Conservation (phyloP, 2,888 invertebrate genomes). For the Tineola bisselliella region DNA sequence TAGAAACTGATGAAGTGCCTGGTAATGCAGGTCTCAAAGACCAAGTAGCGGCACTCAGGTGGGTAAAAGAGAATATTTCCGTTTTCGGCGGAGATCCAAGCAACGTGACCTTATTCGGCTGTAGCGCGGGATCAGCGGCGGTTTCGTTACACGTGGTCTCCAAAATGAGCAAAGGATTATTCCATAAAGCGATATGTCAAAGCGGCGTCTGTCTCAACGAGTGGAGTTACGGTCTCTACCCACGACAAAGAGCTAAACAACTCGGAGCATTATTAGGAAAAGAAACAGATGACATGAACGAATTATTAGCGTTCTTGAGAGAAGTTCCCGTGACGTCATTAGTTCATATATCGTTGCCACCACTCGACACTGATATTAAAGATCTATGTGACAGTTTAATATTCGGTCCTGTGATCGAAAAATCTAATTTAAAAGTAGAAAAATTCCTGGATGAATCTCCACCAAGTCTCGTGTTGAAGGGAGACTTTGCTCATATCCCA, state of each 20-base stretch:
- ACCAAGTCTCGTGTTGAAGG: constrained; percentile 32
- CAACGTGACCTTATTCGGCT: constrained; percentile 57
- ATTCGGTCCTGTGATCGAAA: constrained; percentile 58
- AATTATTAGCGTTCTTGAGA: constrained; percentile 43
- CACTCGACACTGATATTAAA: constrained; percentile 27
- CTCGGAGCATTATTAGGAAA: constrained; percentile 48
- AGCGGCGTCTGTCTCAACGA: constrained; percentile 57
- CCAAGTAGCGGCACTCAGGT: constrained; percentile 56
- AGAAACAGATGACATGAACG: constrained; percentile 41
- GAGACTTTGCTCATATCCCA: constrained; percentile 40
- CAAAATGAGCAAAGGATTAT: constrained; percentile 49
- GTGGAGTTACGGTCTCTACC: constrained; percentile 48
- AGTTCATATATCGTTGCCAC: constrained; percentile 41
- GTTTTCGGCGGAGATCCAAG: constrained; percentile 50
- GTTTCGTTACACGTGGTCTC: constrained; percentile 50
- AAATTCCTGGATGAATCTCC: constrained; percentile 43
- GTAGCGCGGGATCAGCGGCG: constrained; percentile 55
- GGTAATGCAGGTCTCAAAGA: constrained; percentile 62
- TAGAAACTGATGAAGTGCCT: constrained; percentile 53
- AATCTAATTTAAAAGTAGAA: constrained; percentile 29
- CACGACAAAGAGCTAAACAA: constrained; percentile 46
- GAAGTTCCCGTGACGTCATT: constrained; percentile 35
- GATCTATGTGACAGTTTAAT: constrained; percentile 43
- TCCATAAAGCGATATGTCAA: constrained; percentile 59
- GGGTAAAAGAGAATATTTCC: constrained; percentile 52